These are phyloP conservation scores for Hirtodrosophila alboralis DNA, from an alignment of 2,888 invertebrate species.

Conservation along the genomic window DNA sequence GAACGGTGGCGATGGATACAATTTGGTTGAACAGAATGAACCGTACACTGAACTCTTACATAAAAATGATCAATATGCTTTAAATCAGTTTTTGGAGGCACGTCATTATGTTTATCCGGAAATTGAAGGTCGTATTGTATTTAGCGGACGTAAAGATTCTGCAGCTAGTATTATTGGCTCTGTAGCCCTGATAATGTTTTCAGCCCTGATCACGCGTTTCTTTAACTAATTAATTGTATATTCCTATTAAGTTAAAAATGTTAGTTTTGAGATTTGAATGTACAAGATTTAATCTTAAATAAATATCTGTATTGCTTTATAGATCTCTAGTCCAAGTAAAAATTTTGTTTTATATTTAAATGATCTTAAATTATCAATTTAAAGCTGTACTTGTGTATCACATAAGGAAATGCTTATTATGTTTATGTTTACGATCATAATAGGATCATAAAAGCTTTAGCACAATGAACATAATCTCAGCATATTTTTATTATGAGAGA, in stretches of 20 bases:
- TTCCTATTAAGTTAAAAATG: neutral
- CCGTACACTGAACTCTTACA: slow-evolving; percentile 76
- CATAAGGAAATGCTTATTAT: too few species aligned
- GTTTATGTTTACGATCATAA: too few species aligned
- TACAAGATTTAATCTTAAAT: slow-evolving; percentile 22
- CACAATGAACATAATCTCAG: too few species aligned
- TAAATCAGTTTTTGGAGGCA: slow-evolving; percentile 86
- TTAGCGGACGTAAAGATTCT: slow-evolving; percentile 14
- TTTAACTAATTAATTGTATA: slow-evolving; percentile 30
- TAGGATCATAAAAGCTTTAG: too few species aligned
- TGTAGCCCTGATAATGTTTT: slow-evolving; percentile 39
- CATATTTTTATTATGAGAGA: too few species aligned
- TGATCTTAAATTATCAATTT: too few species aligned
- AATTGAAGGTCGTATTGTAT: slow-evolving; percentile 87
- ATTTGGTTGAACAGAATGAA: slow-evolving; percentile 50
- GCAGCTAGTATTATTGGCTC: slow-evolving; percentile 49
- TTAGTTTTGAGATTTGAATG: slow-evolving; percentile 21
- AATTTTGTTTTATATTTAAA: neutral
- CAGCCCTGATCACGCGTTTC: slow-evolving; percentile 34
- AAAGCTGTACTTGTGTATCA: too few species aligned
- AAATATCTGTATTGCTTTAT: slow-evolving; percentile 18
- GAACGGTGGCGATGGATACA: slow-evolving; percentile 90
- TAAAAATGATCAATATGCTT: slow-evolving; percentile 85
- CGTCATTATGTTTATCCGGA: slow-evolving; percentile 88
- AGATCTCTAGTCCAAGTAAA: slow-evolving; percentile 14